These are phyloP conservation scores for Xylocopa sonorina DNA, from an alignment of 1,140 invertebrate species.

Conservation along the genomic window DNA sequence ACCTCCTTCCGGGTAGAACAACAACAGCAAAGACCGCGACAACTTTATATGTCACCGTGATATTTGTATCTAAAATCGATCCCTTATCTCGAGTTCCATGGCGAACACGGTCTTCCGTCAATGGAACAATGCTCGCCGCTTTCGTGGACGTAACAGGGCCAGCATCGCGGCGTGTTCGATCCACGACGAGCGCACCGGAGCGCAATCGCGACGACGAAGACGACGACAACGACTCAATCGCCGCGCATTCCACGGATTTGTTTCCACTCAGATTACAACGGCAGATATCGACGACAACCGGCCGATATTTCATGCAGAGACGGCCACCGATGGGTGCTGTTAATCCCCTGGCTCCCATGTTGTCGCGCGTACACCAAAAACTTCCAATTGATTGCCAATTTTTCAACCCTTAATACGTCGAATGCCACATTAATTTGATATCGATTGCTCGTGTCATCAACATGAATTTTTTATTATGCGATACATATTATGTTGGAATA, in stretches of 20 bases:
- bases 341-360: not conserved
- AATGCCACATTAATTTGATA: too few relatives aligned
- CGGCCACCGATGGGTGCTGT: conserved; percentile 22
- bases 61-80: conserved; percentile 41
- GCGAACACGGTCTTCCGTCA: conserved; percentile 18
- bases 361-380: not conserved
- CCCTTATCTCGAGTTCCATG: conserved; percentile 24
- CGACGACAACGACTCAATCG: conserved; percentile 50
- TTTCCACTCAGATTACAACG: conserved; percentile 59
- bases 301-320: conserved; percentile 54
- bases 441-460: too few relatives aligned
- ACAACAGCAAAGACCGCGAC: not conserved
- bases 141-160: conserved; percentile 19
- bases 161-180: conserved; percentile 23
- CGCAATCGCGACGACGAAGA: conserved; percentile 33
- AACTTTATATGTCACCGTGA: conserved; percentile 18
- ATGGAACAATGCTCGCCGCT: conserved; percentile 39
- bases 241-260: conserved; percentile 55
- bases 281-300: conserved; percentile 52
- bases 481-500: too few relatives aligned
- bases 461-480: too few relatives aligned
- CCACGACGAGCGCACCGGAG: conserved; percentile 18
- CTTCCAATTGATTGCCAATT: too few relatives aligned
- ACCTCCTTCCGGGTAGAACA: not conserved
- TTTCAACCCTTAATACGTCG: too few relatives aligned